A percentile compares a stretch with the other conserved stretches of the same genome.
These are phyloP conservation scores for Spatulosminthurus flaviceps DNA, from an alignment of 2,888 invertebrate species.

Conservation along the genomic window DNA sequence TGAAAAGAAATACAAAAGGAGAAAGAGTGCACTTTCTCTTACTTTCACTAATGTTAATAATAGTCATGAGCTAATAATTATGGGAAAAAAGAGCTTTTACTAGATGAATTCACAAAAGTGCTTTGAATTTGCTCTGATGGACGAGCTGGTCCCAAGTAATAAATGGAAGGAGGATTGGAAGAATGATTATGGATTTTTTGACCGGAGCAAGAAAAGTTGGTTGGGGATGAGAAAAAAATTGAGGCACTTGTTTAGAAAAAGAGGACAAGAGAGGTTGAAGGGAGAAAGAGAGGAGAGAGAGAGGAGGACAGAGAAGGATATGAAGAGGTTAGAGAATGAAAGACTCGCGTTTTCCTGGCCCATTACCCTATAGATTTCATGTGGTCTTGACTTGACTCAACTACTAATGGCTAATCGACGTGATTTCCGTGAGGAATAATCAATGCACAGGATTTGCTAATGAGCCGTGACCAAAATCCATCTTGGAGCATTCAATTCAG, in stretches of 20 bases:
- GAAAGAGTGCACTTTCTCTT: no score
- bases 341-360: slow-evolving; percentile 38
- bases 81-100: no score
- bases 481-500: slow-evolving; percentile 46
- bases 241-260: not conserved
- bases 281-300: not conserved
- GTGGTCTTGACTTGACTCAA: slow-evolving; percentile 41
- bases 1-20: no score
- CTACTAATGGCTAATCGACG: slow-evolving; percentile 58
- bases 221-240: not conserved
- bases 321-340: not conserved
- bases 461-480: slow-evolving; percentile 61
- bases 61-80: no score
- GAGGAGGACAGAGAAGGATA: slow-evolving; percentile 2
- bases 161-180: not conserved
- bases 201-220: not conserved
- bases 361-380: slow-evolving; percentile 44
- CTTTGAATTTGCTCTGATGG: no score
- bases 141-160: no score
- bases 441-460: slow-evolving; percentile 57
- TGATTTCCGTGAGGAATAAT: slow-evolving; percentile 57
- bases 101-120: no score
- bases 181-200: slow-evolving; percentile 34
- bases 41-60: no score
- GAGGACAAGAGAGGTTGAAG: slow-evolving; percentile 4